Base-by-base conservation (phyloP, 1,140 invertebrate species). In the Trichomalopsis sarcophagae region DNA sequence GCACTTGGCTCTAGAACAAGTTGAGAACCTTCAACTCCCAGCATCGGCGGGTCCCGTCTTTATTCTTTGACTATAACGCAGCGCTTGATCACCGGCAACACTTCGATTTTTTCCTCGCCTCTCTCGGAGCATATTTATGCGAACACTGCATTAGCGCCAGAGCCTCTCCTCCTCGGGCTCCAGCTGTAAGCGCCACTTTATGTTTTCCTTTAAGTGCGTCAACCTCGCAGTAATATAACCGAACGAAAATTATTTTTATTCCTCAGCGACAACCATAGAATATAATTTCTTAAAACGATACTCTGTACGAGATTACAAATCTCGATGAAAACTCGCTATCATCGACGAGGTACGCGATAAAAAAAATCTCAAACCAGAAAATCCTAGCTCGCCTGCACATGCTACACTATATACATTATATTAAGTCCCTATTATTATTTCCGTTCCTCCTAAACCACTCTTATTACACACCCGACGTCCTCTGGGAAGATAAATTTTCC, bases 31-130 rank as follows among this genome's bases (percentile, higher is more conserved):
- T 86, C 88, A 87, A 87, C 68, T 82, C 84, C 5, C 33, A 36
- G 85, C 77, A 89, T 88, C 86, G 82, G 86, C 84, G 87, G 88
- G 77, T 88, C 87, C 89, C 88, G 88, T 90, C 89, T 90, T 89
- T 89, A 87, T 91, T 87, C 83, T 87, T 84, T 81, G 86, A 33
- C 27, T 71, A 71, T 68, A 86, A 89, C 55, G 78, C 78, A 78
- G 74, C 81, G 80, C 85, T 87, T 88, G 89, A 89, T 91, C 88
- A 89, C 86, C 84, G 86, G 85, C 83, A 87, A 90, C 88, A 88
- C 89, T 80, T 80, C 3, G 55, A 68, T 80, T 80, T 80, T 81
- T 44, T 71, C 84, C 74, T 80, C 87, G 69, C 50, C 84, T 87
- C 76, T 88, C 69, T 5, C 33, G 82, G 84, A 21, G 30, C 14